Evolutionary conservation across 2,113 vertebrate species (phyloP).

Genomic region (Leptobrachium ailaonicum): DNA sequence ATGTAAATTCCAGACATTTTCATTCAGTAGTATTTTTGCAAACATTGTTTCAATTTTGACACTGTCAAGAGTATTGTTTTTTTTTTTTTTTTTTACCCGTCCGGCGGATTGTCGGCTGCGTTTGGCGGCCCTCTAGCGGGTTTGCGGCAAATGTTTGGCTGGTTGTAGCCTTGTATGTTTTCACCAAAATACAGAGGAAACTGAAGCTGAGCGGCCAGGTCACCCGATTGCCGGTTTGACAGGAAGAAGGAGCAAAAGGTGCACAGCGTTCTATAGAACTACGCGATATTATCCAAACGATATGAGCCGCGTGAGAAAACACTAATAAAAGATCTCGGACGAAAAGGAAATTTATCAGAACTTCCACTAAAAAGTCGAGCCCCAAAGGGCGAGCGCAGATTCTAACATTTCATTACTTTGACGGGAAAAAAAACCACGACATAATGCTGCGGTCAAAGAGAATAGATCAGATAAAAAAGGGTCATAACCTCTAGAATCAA

Average conservation of each 20-base stretch:
- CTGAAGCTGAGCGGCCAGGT: not conserved
- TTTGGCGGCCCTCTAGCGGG: no score
- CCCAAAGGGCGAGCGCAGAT: conserved; percentile 7
- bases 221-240: not conserved
- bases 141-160: no score
- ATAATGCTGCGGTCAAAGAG: not conserved
- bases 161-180: conserved; percentile 49
- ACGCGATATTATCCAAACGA: not conserved
- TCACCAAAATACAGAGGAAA: not conserved
- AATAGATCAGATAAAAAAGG: conserved; percentile 19
- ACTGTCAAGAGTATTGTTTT: no score
- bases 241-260: not conserved
- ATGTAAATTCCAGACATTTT: no score
- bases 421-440: not conserved
- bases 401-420: not conserved
- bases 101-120: no score
- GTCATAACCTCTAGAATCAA: not conserved
- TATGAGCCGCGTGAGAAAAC: conserved; percentile 22
- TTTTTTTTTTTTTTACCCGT: no score
- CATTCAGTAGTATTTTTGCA: no score
- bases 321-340: not conserved
- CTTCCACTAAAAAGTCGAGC: not conserved
- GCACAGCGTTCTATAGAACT: not conserved
- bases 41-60: no score
- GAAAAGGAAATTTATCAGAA: conserved; percentile 18